Percentiles rank a stretch among this genome's conserved stretches.
These are phyloP conservation scores for Ametastegia equiseti DNA, from an alignment of 2,888 invertebrate species.

Conservation along the genomic window DNA sequence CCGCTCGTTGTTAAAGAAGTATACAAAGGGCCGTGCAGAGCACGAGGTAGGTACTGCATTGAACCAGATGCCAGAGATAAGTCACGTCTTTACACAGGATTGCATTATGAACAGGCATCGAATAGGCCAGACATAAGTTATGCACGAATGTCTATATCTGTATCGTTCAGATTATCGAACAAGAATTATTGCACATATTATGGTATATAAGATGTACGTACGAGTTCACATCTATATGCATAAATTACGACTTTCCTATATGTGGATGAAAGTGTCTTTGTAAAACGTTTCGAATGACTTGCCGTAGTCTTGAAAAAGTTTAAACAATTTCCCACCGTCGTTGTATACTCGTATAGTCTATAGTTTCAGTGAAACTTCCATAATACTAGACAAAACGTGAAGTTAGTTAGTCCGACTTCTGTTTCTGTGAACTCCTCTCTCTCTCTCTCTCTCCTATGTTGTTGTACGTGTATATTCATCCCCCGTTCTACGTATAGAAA, in stretches of 20 bases:
- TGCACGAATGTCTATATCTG: background rate
- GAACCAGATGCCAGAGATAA: background rate
- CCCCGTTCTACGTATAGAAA: too few relatives aligned
- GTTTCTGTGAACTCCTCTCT: background rate
- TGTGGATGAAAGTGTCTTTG: background rate
- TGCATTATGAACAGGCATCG: background rate
- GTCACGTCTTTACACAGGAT: slow-evolving; percentile 19
- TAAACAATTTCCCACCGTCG: background rate
- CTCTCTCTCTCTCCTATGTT: background rate
- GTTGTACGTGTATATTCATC: background rate
- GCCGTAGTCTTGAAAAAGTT: background rate
- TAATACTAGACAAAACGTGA: background rate
- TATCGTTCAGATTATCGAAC: background rate
- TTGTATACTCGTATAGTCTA: background rate
- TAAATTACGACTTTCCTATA: background rate
- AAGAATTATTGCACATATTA: background rate
- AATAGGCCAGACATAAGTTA: background rate
- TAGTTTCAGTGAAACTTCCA: background rate
- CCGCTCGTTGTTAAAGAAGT: background rate
- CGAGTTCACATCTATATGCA: background rate
- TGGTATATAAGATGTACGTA: background rate
- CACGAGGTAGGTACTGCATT: too few relatives aligned
- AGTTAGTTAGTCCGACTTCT: background rate
- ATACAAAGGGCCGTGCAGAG: too few relatives aligned
- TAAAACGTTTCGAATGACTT: background rate